Conservation (phyloP, 1,140 invertebrate genomes). For the Drosophila kikkawai region DNA sequence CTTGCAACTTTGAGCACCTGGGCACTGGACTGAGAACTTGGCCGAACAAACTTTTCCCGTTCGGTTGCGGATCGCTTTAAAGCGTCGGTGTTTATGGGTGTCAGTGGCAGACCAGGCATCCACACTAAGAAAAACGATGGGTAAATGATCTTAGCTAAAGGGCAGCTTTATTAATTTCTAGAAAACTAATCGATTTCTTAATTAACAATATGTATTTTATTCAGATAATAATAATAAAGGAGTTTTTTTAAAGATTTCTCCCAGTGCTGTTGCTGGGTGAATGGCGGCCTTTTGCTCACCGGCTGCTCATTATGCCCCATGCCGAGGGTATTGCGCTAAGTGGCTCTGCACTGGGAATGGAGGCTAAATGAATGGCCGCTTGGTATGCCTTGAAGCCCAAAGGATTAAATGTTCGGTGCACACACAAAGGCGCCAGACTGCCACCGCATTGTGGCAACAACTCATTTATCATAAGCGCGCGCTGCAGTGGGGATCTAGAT, state of each 20-base stretch:
- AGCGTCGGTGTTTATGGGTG: conserved; percentile 26
- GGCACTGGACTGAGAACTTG: conserved; percentile 38
- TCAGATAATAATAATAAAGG: background rate
- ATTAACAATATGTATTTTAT: no score
- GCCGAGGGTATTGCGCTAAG: conserved; percentile 42
- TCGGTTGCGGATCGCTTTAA: conserved; percentile 43
- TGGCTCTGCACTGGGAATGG: conserved; percentile 46
- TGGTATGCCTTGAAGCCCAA: conserved; percentile 51
- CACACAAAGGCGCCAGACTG: conserved; percentile 44
- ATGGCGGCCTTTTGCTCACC: background rate
- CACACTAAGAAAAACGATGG: background rate
- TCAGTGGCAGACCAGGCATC: conserved; percentile 1
- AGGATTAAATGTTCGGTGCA: conserved; percentile 64
- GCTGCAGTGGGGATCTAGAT: conserved; percentile 26
- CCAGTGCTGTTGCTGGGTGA: background rate
- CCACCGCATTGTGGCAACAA: conserved; percentile 75
- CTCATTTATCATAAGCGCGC: conserved; percentile 77
- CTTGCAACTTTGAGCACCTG: conserved; percentile 47
- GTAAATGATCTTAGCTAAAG: background rate
- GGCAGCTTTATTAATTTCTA: background rate
- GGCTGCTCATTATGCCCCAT: conserved; percentile 55
- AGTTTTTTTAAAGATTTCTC: background rate
- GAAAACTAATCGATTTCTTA: no score
- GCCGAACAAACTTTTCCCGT: conserved; percentile 44
- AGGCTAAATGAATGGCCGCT: conserved; percentile 62